These are phyloP conservation scores for Sarcophaga caerulescens DNA, from an alignment of 2,888 invertebrate genomes.

Conservation along the genomic window DNA sequence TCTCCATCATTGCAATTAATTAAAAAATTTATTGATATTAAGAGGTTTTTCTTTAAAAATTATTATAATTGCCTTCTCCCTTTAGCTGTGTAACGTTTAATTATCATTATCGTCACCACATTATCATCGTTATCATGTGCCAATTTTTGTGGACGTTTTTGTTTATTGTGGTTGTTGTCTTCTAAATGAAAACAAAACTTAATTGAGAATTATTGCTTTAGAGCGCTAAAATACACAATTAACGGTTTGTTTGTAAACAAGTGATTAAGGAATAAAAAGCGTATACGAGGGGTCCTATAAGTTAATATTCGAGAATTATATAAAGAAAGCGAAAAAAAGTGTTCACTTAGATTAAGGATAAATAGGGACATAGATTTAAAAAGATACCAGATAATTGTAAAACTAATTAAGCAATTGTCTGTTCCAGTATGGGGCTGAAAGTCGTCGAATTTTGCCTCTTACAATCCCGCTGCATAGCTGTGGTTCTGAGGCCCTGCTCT, in stretches of 20 bases:
- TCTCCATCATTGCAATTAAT: too few relatives aligned
- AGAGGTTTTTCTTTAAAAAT: background rate
- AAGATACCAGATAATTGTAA: too few relatives aligned
- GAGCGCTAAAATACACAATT: constrained; percentile 48
- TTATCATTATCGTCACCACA: background rate
- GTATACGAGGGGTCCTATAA: background rate
- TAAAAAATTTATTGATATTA: background rate
- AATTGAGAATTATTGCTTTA: constrained; percentile 53
- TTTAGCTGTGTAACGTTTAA: background rate
- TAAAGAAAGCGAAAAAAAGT: too few relatives aligned
- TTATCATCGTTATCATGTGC: constrained; percentile 3
- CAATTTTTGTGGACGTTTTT: constrained; percentile 14
- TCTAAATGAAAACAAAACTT: constrained; percentile 18
- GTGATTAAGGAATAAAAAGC: constrained; percentile 26
- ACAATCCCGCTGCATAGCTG: too few relatives aligned
- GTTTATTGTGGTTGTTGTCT: background rate
- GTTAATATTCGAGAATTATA: background rate
- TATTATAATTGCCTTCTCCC: background rate
- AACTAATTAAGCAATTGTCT: too few relatives aligned
- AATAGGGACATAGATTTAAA: too few relatives aligned
- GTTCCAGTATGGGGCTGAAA: too few relatives aligned
- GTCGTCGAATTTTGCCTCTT: too few relatives aligned
- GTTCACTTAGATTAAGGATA: too few relatives aligned
- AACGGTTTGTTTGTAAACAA: constrained; percentile 57
- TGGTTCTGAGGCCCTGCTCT: too few relatives aligned